These are phyloP conservation scores for Phoeniculus purpureus DNA, from an alignment of 2,797 vertebrate genomes.

Conservation along the genomic window DNA sequence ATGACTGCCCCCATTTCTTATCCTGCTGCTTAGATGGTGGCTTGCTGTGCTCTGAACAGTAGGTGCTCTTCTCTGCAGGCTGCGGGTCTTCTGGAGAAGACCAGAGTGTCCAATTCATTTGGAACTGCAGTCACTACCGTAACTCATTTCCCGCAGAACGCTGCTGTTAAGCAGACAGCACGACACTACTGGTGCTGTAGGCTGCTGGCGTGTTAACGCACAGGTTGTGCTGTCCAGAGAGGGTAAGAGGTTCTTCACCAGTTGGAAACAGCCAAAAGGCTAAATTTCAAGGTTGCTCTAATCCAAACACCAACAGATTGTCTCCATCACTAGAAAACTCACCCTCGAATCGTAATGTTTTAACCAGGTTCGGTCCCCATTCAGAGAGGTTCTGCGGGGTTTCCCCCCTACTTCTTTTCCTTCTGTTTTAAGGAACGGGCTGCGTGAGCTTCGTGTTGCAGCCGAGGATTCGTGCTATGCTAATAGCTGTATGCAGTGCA, in stretches of 20 bases:
- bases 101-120: neutral
- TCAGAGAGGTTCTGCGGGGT: neutral
- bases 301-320: neutral
- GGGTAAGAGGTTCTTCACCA: neutral
- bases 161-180: neutral
- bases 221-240: neutral
- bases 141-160: neutral
- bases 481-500: neutral
- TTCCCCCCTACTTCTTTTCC: accelerated
- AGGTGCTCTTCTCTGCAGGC: neutral
- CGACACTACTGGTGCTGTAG: neutral
- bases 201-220: neutral
- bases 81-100: neutral
- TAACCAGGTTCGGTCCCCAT: neutral
- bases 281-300: neutral
- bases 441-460: neutral
- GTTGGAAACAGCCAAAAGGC: neutral
- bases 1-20: neutral
- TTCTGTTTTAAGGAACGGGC: neutral
- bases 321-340: neutral
- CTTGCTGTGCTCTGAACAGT: neutral
- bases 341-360: neutral
- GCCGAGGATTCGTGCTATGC: neutral
- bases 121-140: too few species aligned
- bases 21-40: neutral